A percentile compares a stretch with the other conserved stretches of the same genome.
Conservation (phyloP, 1,140 invertebrate genomes). For the Gonatopus flavifemur region DNA sequence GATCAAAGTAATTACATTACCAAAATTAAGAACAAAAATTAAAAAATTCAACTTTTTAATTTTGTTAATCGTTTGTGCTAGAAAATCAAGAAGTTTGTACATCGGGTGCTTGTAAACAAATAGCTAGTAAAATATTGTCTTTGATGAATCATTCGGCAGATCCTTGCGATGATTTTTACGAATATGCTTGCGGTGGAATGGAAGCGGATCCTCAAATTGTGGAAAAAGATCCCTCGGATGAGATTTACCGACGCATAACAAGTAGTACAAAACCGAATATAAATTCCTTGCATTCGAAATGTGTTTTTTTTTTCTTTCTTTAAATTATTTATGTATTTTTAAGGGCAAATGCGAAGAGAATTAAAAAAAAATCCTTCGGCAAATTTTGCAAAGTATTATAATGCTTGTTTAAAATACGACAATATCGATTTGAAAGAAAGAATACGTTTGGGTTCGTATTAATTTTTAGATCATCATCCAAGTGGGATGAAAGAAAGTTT, state of each 20-base stretch:
- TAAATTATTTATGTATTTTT: constrained; percentile 5
- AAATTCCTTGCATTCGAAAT: no score
- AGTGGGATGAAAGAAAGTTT: no score
- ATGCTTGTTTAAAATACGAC: constrained; percentile 30
- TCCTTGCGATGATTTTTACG: constrained; percentile 70
- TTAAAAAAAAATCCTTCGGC: constrained; percentile 8
- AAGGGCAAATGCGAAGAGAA: constrained; percentile 30
- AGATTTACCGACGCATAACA: constrained; percentile 25
- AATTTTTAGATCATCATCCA: no score
- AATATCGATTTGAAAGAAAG: constrained; percentile 12
- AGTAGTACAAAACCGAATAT: no score
- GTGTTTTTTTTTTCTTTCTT: no score
- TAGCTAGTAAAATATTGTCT: constrained; percentile 48
- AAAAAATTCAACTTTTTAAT: no score
- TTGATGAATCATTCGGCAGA: constrained; percentile 60
- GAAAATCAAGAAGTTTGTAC: constrained; percentile 19
- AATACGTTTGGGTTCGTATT: constrained; percentile 18
- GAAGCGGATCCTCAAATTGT: constrained; percentile 26
- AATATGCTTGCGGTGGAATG: constrained; percentile 62
- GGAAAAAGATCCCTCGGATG: constrained; percentile 17
- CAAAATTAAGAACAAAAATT: no score
- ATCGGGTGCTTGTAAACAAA: constrained; percentile 32
- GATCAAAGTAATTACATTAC: no score
- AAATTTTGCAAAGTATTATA: constrained; percentile 22
- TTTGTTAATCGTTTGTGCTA: no score